Percentiles rank a stretch among this genome's conserved stretches.
These are phyloP conservation scores for Malurus alboscapulatus DNA, from an alignment of 2,113 vertebrate genomes.

Conservation along the genomic window DNA sequence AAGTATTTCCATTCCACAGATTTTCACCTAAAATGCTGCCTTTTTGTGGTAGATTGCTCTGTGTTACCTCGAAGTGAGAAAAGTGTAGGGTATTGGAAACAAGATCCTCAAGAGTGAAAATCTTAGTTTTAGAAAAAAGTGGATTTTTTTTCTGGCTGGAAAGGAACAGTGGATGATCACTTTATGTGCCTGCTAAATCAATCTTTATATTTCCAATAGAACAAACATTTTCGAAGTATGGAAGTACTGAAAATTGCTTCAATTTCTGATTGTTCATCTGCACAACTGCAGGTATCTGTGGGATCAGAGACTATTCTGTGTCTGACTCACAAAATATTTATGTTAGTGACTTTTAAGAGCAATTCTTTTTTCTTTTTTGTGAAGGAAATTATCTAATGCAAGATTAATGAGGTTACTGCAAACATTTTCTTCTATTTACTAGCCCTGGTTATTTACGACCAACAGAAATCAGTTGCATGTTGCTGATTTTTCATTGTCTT, in stretches of 20 bases:
- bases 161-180: not conserved
- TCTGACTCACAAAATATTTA: not conserved
- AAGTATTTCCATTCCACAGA: not conserved
- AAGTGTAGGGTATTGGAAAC: not conserved
- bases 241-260: not conserved
- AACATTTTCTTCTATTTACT: not conserved
- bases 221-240: not conserved
- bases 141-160: accelerated
- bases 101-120: not conserved
- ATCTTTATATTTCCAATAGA: not conserved
- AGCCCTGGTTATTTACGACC: not conserved
- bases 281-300: not conserved
- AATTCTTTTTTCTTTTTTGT: not conserved
- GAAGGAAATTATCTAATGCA: not conserved
- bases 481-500: not conserved
- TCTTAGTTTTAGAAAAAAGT: not conserved
- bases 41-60: not conserved
- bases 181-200: not conserved
- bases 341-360: not conserved
- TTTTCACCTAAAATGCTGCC: not conserved
- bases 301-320: not conserved
- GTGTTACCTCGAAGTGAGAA: not conserved
- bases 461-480: not conserved
- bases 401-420: not conserved
- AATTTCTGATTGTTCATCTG: not conserved